Conservation (phyloP, 2,888 invertebrate species). For the Holacanthella duospinosa region DNA sequence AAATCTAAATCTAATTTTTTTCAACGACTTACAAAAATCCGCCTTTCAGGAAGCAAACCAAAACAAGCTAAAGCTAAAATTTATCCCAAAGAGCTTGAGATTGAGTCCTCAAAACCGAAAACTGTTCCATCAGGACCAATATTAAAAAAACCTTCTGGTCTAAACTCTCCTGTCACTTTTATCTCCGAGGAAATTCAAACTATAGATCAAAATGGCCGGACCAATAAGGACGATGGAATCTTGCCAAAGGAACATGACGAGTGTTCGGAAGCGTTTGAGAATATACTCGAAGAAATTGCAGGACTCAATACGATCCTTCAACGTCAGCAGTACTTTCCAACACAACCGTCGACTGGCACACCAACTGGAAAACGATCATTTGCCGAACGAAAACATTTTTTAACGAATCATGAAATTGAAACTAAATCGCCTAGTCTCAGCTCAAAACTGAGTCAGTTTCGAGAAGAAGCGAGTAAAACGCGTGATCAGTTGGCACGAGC, state of each 20-base stretch:
- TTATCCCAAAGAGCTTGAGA: conserved; percentile 26
- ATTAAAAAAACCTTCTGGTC: conserved; percentile 5
- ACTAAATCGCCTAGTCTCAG: conserved; percentile 23
- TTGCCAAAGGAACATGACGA: conserved; percentile 17
- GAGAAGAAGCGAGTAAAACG: conserved; percentile 30
- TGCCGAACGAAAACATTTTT: conserved; percentile 34
- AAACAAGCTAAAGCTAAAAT: conserved; percentile 32
- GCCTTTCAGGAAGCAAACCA: conserved; percentile 32
- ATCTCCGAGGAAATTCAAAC: neutral
- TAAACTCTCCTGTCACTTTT: neutral
- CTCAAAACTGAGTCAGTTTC: conserved; percentile 33
- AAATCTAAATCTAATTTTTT: conserved; percentile 35
- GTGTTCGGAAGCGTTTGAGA: conserved; percentile 32
- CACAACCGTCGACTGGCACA: neutral
- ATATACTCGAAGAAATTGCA: conserved; percentile 37
- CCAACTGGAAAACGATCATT: conserved; percentile 23
- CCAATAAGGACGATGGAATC: conserved; percentile 6
- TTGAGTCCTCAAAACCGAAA: neutral
- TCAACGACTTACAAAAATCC: conserved; percentile 35
- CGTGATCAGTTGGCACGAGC: conserved; percentile 32
- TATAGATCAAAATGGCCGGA: conserved; percentile 11
- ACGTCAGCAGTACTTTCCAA: conserved; percentile 19
- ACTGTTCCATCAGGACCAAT: conserved; percentile 2
- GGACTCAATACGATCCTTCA: conserved; percentile 35
- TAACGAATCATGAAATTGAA: conserved; percentile 15